A percentile compares a stretch with the other conserved stretches of the same genome.
Evolutionary conservation across 2,888 invertebrate species (phyloP).

Genomic region (Romanomermis culicivorax): DNA sequence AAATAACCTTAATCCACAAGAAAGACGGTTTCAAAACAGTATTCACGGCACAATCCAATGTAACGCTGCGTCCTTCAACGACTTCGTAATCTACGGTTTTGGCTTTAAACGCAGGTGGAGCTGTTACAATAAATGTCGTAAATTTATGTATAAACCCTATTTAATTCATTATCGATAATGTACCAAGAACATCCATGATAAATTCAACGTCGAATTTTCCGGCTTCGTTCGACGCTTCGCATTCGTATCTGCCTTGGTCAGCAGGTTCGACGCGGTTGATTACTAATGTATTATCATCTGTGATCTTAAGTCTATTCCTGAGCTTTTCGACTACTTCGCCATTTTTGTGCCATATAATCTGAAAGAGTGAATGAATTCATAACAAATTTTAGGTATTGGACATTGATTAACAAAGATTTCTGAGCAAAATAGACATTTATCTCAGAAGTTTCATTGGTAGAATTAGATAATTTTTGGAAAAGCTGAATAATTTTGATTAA

Average conservation of each 20-base stretch:
- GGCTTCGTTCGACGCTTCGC: slow-evolving; percentile 38
- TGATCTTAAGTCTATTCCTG: too few species aligned
- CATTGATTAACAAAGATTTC: too few species aligned
- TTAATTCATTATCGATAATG: too few species aligned
- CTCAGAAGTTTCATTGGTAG: too few species aligned
- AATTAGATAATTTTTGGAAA: too few species aligned
- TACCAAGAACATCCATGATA: slow-evolving; percentile 40
- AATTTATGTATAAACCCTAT: too few species aligned
- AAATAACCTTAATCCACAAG: slow-evolving; percentile 22
- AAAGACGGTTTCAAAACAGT: slow-evolving; percentile 21
- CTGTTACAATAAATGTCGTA: slow-evolving; percentile 21
- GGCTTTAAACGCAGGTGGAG: slow-evolving; percentile 31
- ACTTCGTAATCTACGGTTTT: slow-evolving; percentile 24
- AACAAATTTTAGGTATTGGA: too few species aligned
- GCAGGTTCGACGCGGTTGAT: slow-evolving; percentile 35
- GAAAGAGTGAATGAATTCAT: too few species aligned
- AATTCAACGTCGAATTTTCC: slow-evolving; percentile 37
- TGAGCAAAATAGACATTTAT: too few species aligned
- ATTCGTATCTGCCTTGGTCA: slow-evolving; percentile 42
- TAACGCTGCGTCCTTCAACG: slow-evolving; percentile 19
- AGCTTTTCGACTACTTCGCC: slow-evolving; percentile 6
- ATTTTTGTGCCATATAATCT: slow-evolving; percentile 15
- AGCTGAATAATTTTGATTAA: too few species aligned
- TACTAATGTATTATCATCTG: slow-evolving; percentile 11
- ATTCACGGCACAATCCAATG: slow-evolving; percentile 20